Evolutionary conservation across 1,140 invertebrate species (phyloP).

Genomic region (Drosophila rhopaloa): DNA sequence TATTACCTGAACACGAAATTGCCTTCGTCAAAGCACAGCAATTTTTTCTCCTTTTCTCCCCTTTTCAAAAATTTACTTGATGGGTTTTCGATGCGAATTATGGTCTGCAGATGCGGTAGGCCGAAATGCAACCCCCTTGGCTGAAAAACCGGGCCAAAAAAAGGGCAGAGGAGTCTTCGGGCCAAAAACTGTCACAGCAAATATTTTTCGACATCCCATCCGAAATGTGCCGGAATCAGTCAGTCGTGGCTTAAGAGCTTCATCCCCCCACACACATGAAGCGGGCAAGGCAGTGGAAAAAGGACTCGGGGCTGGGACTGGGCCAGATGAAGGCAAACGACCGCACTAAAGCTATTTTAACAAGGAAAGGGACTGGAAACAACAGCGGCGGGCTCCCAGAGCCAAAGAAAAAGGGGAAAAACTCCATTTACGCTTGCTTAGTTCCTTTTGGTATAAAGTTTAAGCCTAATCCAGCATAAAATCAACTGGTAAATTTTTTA

Average conservation of each 20-base stretch:
- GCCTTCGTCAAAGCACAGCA: constrained; percentile 57
- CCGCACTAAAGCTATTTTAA: constrained; percentile 76
- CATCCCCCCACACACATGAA: constrained; percentile 19
- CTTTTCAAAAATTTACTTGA: constrained; percentile 52
- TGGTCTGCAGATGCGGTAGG: constrained; percentile 12
- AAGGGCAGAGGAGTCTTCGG: constrained; percentile 18
- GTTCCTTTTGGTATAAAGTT: constrained; percentile 82
- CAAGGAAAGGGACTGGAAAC: constrained; percentile 75
- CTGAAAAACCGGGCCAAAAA: constrained; percentile 1
- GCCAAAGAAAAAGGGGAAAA: constrained; percentile 30
- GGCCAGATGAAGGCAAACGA: constrained; percentile 53
- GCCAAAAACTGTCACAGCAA: constrained; percentile 72
- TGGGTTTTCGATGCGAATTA: constrained; percentile 71
- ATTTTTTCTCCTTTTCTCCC: constrained; percentile 26
- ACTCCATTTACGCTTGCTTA: constrained; percentile 83
- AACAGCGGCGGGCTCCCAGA: constrained; percentile 29
- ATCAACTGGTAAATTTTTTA: constrained; percentile 84
- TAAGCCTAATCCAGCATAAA: constrained; percentile 84
- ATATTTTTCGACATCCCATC: constrained; percentile 60
- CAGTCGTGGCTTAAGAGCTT: constrained; percentile 62
- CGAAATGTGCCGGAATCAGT: constrained; percentile 70
- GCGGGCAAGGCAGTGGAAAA: constrained; percentile 23
- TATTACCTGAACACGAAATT: constrained; percentile 67
- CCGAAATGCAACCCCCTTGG: constrained; percentile 25
- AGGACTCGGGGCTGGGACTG: constrained; percentile 39